Evolutionary conservation across 2,797 vertebrate species (phyloP).

Genomic region (Parotocinclus haroldoi): DNA sequence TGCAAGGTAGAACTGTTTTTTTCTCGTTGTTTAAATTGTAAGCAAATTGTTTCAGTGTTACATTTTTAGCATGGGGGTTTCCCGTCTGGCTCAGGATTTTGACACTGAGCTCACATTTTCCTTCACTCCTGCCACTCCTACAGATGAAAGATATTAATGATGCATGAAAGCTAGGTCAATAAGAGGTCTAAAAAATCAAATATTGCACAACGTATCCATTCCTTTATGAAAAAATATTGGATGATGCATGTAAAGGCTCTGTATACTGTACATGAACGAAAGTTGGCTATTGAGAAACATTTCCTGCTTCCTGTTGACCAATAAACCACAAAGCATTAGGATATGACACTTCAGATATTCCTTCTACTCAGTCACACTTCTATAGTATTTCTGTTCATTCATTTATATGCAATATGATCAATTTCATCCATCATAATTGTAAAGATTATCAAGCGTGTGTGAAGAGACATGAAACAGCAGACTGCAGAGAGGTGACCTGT

Average conservation of each 20-base stretch:
- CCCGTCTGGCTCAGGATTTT: neutral
- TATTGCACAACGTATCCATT: constrained; percentile 13
- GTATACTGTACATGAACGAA: constrained; percentile 52
- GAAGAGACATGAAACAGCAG: neutral
- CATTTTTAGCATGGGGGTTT: constrained; percentile 9
- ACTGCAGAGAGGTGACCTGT: neutral
- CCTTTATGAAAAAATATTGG: constrained; percentile 4
- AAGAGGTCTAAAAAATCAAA: constrained; percentile 9
- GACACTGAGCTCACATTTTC: too few relatives aligned
- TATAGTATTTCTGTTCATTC: neutral
- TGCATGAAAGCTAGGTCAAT: neutral
- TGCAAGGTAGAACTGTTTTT: constrained; percentile 21
- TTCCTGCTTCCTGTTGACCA: constrained; percentile 53
- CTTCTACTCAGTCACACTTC: neutral
- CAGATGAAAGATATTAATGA: too few relatives aligned
- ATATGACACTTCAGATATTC: constrained; percentile 2
- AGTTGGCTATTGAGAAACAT: constrained; percentile 65
- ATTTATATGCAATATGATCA: too few relatives aligned
- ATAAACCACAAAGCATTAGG: neutral
- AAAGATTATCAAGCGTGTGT: neutral
- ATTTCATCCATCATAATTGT: neutral
- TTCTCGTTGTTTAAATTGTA: neutral
- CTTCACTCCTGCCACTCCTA: too few relatives aligned
- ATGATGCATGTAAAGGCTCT: neutral
- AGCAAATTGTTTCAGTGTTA: too few relatives aligned